Conservation (phyloP, 2,113 vertebrate genomes). For the Halichoerus grypus region DNA sequence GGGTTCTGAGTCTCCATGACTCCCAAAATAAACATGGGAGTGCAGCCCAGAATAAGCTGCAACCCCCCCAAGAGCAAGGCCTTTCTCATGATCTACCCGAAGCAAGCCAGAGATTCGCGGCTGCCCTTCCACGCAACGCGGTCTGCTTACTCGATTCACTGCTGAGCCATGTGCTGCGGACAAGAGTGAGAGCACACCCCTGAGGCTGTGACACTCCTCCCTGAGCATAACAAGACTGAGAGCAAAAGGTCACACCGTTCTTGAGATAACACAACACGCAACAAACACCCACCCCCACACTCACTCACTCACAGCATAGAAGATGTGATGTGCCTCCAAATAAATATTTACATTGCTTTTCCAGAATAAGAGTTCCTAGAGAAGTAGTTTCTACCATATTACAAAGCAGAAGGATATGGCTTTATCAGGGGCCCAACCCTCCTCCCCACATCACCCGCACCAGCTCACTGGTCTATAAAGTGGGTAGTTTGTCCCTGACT, state of each 20-base stretch:
- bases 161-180: background rate
- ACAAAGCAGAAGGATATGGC: background rate
- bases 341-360: slow-evolving; percentile 16
- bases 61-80: background rate
- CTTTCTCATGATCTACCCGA: background rate
- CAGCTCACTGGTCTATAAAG: background rate
- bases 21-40: slow-evolving; percentile 56
- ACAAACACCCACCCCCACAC: background rate
- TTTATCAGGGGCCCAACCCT: background rate
- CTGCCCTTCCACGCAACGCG: background rate
- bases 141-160: background rate
- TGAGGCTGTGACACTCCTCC: background rate
- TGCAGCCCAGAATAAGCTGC: background rate
- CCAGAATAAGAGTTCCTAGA: background rate
- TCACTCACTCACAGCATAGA: background rate
- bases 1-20: slow-evolving; percentile 53
- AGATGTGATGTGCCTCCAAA: background rate
- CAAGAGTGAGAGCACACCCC: background rate
- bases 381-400: background rate
- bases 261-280: background rate
- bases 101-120: background rate
- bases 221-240: background rate
- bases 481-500: background rate
- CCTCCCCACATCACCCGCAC: background rate
- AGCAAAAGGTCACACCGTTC: slow-evolving; percentile 8